These are phyloP conservation scores for Cecropterus lyciades DNA, from an alignment of 1,140 invertebrate species.

Conservation along the genomic window DNA sequence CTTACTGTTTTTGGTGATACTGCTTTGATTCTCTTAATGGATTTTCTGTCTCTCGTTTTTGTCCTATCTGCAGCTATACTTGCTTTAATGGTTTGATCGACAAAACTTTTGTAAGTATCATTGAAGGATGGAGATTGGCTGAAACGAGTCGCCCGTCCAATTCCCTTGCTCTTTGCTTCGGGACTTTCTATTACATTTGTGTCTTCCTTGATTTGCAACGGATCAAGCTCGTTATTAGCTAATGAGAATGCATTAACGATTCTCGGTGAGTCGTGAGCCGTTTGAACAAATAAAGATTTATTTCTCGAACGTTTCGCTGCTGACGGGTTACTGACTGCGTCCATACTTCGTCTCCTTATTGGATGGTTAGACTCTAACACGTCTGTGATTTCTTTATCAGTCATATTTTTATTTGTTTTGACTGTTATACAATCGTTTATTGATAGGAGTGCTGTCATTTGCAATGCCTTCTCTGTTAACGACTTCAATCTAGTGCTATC, in stretches of 20 bases:
- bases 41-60: not conserved
- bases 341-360: conserved; percentile 17
- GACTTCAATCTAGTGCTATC: conserved; percentile 46
- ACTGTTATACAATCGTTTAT: conserved; percentile 39
- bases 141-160: not conserved
- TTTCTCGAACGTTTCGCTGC: conserved; percentile 16
- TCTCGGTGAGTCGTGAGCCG: conserved; percentile 36
- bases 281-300: not conserved
- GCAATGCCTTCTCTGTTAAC: conserved; percentile 56
- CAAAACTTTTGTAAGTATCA: conserved; percentile 66
- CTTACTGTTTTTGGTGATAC: too few relatives aligned
- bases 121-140: conserved; percentile 52
- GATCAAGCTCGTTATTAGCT: conserved; percentile 29
- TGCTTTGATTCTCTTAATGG: not conserved
- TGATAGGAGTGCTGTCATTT: conserved; percentile 56
- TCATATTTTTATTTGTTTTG: conserved; percentile 22
- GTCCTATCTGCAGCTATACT: not conserved
- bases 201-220: not conserved
- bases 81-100: conserved; percentile 44
- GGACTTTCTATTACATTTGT: not conserved
- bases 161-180: not conserved
- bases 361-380: conserved; percentile 32
- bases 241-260: conserved; percentile 56
- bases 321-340: not conserved
- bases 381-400: conserved; percentile 40